Base-by-base conservation (phyloP, 2,113 vertebrate genomes). In the Zingel zingel region DNA sequence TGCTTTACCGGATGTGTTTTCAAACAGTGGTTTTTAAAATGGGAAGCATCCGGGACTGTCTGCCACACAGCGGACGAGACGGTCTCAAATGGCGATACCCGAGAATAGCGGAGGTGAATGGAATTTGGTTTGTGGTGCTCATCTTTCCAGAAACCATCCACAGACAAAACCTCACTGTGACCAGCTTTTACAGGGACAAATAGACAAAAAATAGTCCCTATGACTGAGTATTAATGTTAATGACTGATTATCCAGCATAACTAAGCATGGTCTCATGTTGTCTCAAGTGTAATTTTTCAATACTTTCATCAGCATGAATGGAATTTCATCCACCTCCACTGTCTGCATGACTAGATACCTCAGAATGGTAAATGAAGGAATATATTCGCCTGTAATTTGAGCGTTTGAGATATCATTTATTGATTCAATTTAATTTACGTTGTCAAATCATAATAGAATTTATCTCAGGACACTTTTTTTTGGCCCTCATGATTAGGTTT, bases 321-420 rank as follows among this genome's bases (percentile, higher is more conserved):
- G 2, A 51, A 54, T 30, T 23, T 3, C n/a, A 21, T 76, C 65
- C 7, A 21, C 33, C 5, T 54, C 16, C 61, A 14, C 30, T 75
- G 5, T 39, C 12, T 19, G 3, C 57, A 53, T 36, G 58, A 18
- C 21, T 53, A 12, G n/a, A 63, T 16, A 33, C n/a, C 27, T n/a
- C 21, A 11, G 15, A 63, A 63, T 11, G 13, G 10, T 54, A 54
- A 64, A 50, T 25, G 12, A 54, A 51, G 14, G 8, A 10, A 11
- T 51, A 16, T 14, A 43, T 50, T 30, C 0, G 15, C 10, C 15
- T 57, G 4, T 48, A 10, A 54, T 66, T 71, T 61, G 15, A 33
- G 6, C 9, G 18, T 58, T 71, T 58, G 43, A 67, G n/a, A 15
- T 66, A 64, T 76, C 0, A 72, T 84, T 73, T 76, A 73, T 57